phyloP scores from a whole-genome alignment of 2,888 invertebrate species.

The Lampropteryx suffumata region DNA sequence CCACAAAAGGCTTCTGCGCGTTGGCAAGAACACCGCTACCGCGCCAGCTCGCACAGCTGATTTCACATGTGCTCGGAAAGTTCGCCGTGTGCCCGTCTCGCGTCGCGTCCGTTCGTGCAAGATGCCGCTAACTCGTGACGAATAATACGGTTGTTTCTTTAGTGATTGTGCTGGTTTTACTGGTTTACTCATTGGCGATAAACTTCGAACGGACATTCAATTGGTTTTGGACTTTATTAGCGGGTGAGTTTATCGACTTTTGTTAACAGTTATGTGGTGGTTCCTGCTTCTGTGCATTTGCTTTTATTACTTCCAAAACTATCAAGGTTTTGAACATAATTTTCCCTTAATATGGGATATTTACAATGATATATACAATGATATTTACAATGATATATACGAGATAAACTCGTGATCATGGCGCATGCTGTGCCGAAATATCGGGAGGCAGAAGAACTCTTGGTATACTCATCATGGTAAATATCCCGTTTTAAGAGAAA shows the following conservation, averaged over 20 bases:
- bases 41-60: conserved; percentile 66
- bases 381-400: too few relatives aligned
- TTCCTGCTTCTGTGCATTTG: too few relatives aligned
- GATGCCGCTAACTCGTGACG: conserved; percentile 63
- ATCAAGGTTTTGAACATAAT: too few relatives aligned
- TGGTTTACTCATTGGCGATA: conserved; percentile 39
- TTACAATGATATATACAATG: too few relatives aligned
- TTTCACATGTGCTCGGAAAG: conserved; percentile 70
- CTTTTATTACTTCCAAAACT: too few relatives aligned
- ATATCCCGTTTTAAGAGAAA: too few relatives aligned
- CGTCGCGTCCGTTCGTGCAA: conserved; percentile 56
- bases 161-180: conserved; percentile 51
- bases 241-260: conserved; percentile 45
- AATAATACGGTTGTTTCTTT: conserved; percentile 34
- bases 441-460: too few relatives aligned
- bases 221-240: conserved; percentile 38
- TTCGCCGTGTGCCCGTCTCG: conserved; percentile 59
- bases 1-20: conserved; percentile 4
- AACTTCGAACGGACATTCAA: conserved; percentile 36
- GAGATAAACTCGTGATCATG: too few relatives aligned
- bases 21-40: conserved; percentile 9
- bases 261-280: background rate
- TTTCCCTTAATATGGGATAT: too few relatives aligned
- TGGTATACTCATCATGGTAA: too few relatives aligned
- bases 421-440: too few relatives aligned